Base-by-base conservation (phyloP, 1,140 invertebrate species). In the Hesperophylax magnus region DNA sequence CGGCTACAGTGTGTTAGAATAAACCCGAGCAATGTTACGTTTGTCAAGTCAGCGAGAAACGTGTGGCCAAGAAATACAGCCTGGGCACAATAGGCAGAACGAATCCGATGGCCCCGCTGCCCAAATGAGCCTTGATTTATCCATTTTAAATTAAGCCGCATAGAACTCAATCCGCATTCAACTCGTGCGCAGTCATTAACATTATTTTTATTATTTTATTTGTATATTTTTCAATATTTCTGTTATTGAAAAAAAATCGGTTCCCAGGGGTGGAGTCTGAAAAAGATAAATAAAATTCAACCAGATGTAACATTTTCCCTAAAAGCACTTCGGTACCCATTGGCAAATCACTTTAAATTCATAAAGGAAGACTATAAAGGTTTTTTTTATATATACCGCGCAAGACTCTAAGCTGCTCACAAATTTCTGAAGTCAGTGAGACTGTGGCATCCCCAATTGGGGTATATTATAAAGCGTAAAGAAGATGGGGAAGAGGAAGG, bases 111-210 rank as follows among this genome's bases (percentile, higher is more conserved):
- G 52, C 79, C 22, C 56, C 61, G 74, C 47, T 34, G 39, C 56
- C 78, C 83, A 84, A 84, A 84, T 82, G 83, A 84, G 83, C 24
- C 77, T 82, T 84, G 83, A 84, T 84, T 84, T 84, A 84, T 84
- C 80, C 83, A 54, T 80, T 80, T 84, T 82, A 84, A 81, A 84
- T 84, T 81, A 82, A 82, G 78, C 83, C 78, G 56, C 80, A 84
- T 84, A 84, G 83, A 84, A 80, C 83, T 82, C 80, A 84, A 84
- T 84, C 80, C 75, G 78, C 63, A 79, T 79, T 79, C 53, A 79
- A 60, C 53, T 71, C 65, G 18, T 27, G 65, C 72, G 54, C 69
- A 61, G 54, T 72, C 78, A 71, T 79, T 79, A 76, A 76, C 72
- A 34, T 76, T 60, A 76, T 76, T 34, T 76, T 58, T 58, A 34